These are phyloP conservation scores for Acanthis flammea DNA, from an alignment of 2,797 vertebrate species.

Conservation along the genomic window DNA sequence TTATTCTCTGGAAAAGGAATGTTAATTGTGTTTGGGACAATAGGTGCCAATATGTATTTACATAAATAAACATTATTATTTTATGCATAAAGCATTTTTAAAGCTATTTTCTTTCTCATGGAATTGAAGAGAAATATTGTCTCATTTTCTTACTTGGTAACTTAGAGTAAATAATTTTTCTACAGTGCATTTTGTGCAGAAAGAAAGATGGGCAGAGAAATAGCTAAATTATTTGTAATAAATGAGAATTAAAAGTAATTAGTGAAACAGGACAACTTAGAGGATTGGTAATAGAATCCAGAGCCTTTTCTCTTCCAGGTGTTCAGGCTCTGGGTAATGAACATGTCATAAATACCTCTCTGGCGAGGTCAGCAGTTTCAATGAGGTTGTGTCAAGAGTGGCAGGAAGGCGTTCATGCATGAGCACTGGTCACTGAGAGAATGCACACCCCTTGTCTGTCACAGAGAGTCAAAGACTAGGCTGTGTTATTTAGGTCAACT, in stretches of 20 bases:
- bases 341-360: conserved; percentile 53
- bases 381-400: background rate
- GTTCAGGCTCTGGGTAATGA: conserved; percentile 26
- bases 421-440: background rate
- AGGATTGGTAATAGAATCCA: conserved; percentile 32
- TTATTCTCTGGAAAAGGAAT: background rate
- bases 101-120: background rate
- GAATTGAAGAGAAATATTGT: background rate
- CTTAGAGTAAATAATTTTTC: background rate
- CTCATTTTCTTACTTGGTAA: background rate
- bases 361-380: conserved; percentile 12
- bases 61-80: background rate
- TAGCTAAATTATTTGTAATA: background rate
- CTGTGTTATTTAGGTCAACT: background rate
- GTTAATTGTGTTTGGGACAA: background rate
- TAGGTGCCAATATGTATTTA: background rate
- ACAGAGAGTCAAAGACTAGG: accelerated
- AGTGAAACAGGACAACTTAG: background rate
- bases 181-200: background rate
- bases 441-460: background rate
- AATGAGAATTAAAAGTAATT: conserved; percentile 31
- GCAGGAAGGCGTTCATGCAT: background rate
- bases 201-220: background rate
- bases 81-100: background rate
- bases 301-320: conserved; percentile 47